These are phyloP conservation scores for Drosophila rellima DNA, from an alignment of 2,888 invertebrate species.

Conservation along the genomic window DNA sequence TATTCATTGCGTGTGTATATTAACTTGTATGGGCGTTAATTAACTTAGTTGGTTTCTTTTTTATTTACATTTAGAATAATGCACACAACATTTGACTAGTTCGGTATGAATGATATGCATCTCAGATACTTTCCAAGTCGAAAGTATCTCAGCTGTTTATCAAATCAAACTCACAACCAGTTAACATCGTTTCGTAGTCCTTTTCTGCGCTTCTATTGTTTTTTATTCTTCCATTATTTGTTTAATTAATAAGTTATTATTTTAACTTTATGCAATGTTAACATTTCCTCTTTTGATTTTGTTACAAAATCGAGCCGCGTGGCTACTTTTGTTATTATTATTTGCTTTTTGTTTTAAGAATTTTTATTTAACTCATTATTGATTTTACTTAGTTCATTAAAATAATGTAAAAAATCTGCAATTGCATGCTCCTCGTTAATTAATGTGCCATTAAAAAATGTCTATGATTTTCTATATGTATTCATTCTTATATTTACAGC, in stretches of 20 bases:
- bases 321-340: slow-evolving; percentile 30
- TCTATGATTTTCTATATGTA: slow-evolving; percentile 78
- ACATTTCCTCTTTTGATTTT: slow-evolving; percentile 79
- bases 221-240: slow-evolving; percentile 23
- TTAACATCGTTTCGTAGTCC: slow-evolving; percentile 66
- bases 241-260: slow-evolving; percentile 29
- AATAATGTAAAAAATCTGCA: slow-evolving; percentile 79
- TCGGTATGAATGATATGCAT: slow-evolving; percentile 60
- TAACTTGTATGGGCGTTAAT: slow-evolving; percentile 53
- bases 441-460: slow-evolving; percentile 81
- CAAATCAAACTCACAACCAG: slow-evolving; percentile 73
- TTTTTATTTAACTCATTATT: slow-evolving; percentile 63
- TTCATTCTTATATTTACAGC: slow-evolving; percentile 82
- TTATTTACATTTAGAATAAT: slow-evolving; percentile 83
- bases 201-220: slow-evolving; percentile 50
- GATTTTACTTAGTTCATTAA: slow-evolving; percentile 69
- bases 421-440: slow-evolving; percentile 73
- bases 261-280: slow-evolving; percentile 74
- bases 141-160: slow-evolving; percentile 56
- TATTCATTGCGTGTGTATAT: slow-evolving; percentile 51
- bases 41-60: slow-evolving; percentile 64
- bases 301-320: slow-evolving; percentile 71
- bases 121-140: slow-evolving; percentile 47
- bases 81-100: slow-evolving; percentile 77
- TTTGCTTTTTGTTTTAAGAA: slow-evolving; percentile 35